Evolutionary conservation across 2,113 vertebrate genomes (phyloP).

Genomic region (Lophochroa leadbeateri): DNA sequence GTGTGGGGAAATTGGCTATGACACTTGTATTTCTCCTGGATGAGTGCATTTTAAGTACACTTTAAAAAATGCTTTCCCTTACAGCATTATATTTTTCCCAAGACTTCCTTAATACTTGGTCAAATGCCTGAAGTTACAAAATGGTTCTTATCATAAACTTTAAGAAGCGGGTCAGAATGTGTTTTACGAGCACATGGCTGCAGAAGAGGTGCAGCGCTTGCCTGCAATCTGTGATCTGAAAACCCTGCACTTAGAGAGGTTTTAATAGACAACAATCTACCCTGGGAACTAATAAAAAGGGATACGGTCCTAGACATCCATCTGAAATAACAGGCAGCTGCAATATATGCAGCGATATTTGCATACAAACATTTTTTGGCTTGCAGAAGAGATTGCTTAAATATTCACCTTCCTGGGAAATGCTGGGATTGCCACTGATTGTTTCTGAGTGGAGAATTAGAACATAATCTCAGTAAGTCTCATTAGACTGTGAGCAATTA

Average conservation of each 20-base stretch:
- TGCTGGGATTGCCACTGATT: not conserved
- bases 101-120: conserved; percentile 29
- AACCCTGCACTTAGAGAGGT: not conserved
- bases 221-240: not conserved
- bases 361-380: conserved; percentile 38
- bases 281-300: conserved; percentile 16
- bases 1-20: conserved; percentile 25
- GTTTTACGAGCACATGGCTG: not conserved
- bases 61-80: conserved; percentile 26
- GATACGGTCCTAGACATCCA: conserved; percentile 1
- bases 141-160: conserved; percentile 2
- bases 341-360: conserved; percentile 1
- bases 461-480: not conserved
- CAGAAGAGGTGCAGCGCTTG: not conserved
- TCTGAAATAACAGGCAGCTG: conserved; percentile 20
- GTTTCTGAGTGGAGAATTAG: conserved; percentile 10
- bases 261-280: not conserved
- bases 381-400: not conserved
- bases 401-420: conserved; percentile 20
- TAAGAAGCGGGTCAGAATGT: conserved; percentile 9
- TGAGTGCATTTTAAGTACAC: conserved; percentile 37
- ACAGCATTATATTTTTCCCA: not conserved
- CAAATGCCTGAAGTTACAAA: conserved; percentile 24
- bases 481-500: conserved; percentile 32
- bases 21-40: conserved; percentile 54